Conservation (phyloP, 2,797 vertebrate genomes). For the Monodelphis domestica region DNA sequence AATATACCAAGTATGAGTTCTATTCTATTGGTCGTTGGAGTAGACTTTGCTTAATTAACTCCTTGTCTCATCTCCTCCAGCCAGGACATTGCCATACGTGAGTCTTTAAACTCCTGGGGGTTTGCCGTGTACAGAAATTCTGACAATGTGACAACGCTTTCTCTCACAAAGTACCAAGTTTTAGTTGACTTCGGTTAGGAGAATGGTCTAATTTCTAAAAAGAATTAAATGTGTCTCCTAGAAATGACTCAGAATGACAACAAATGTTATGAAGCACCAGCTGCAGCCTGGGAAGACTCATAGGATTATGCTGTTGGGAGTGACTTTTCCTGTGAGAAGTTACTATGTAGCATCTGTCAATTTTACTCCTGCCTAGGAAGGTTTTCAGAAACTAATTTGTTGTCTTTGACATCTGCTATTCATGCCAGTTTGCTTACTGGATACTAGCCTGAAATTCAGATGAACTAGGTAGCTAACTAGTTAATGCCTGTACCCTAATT, state of each 20-base stretch:
- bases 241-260: constrained; percentile 45
- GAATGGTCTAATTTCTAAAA: constrained; percentile 40
- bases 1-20: constrained; percentile 48
- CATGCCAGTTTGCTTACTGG: neutral
- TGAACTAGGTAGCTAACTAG: neutral
- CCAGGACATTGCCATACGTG: neutral
- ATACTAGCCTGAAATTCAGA: neutral
- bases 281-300: constrained; percentile 28
- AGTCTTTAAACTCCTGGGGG: neutral
- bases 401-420: neutral
- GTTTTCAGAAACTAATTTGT: neutral
- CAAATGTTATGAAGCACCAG: constrained; percentile 54
- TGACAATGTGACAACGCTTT: neutral
- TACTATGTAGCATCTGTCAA: neutral
- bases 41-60: constrained; percentile 70
- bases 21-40: constrained; percentile 55
- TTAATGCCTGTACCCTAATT: neutral
- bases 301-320: constrained; percentile 34
- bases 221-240: constrained; percentile 61
- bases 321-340: constrained; percentile 2
- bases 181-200: constrained; percentile 11
- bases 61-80: constrained; percentile 53
- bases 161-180: neutral
- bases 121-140: constrained; percentile 7
- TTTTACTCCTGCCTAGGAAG: neutral